Percentiles rank a stretch among this genome's conserved stretches.
phyloP scores from a whole-genome alignment of 1,140 invertebrate genomes.

The Chironomus striatipennis region DNA sequence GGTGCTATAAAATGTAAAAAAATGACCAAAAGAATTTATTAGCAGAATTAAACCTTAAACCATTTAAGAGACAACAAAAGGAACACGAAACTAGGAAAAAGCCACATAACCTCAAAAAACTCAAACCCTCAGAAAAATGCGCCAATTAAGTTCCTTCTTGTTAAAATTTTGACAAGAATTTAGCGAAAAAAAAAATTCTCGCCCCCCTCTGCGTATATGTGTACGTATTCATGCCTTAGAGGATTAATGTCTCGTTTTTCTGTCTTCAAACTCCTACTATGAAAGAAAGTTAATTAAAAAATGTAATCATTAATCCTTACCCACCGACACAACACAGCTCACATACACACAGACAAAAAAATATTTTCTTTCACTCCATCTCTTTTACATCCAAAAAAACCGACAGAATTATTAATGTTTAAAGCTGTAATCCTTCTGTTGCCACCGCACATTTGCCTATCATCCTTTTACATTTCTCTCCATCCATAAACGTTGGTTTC shows the following conservation, averaged over 20 bases:
- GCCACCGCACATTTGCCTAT: not conserved
- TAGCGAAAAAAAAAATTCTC: too few relatives aligned
- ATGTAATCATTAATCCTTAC: slow-evolving; percentile 1
- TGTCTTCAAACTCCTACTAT: not conserved
- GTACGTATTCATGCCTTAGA: not conserved
- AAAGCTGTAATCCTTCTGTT: slow-evolving; percentile 7
- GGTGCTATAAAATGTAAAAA: too few relatives aligned
- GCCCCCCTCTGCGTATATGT: not conserved
- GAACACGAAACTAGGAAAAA: too few relatives aligned
- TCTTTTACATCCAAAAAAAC: not conserved
- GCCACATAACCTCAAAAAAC: too few relatives aligned
- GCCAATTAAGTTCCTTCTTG: too few relatives aligned
- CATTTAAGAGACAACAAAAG: too few relatives aligned
- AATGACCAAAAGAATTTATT: too few relatives aligned
- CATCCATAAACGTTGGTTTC: not conserved
- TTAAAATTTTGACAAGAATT: too few relatives aligned
- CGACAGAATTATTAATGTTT: slow-evolving; percentile 9
- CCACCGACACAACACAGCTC: not conserved
- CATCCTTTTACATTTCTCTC: too few relatives aligned
- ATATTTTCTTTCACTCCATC: too few relatives aligned
- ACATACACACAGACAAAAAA: not conserved
- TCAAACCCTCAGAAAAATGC: too few relatives aligned
- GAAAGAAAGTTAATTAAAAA: slow-evolving; percentile 10
- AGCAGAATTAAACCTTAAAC: too few relatives aligned
- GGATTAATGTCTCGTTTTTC: slow-evolving; percentile 7